A percentile compares a stretch with the other conserved stretches of the same genome.
These are phyloP conservation scores for Acanthacorydalis orientalis DNA, from an alignment of 2,888 invertebrate species.

Conservation along the genomic window DNA sequence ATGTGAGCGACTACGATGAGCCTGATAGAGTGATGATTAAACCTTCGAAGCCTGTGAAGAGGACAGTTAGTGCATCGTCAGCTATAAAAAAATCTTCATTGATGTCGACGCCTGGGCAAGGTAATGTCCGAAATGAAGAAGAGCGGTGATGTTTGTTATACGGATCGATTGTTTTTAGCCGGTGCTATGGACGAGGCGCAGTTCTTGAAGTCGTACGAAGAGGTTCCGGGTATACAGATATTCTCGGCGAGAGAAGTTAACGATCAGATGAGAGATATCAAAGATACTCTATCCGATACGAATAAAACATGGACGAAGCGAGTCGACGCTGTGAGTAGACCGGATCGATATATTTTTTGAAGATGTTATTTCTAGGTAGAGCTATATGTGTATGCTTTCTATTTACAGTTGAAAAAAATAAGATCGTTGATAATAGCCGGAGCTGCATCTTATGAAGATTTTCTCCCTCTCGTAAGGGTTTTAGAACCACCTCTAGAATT, in stretches of 20 bases:
- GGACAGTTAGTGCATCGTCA: conserved; percentile 11
- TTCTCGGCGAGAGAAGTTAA: conserved; percentile 73
- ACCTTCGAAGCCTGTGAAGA: conserved; percentile 26
- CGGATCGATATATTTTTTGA: no score
- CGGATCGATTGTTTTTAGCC: conserved; percentile 25
- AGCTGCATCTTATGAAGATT: conserved; percentile 51
- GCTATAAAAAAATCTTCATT: background rate
- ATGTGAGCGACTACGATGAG: conserved; percentile 21
- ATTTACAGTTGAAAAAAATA: conserved; percentile 61
- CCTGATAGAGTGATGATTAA: conserved; percentile 26
- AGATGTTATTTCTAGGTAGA: no score
- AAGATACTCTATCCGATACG: conserved; percentile 60
- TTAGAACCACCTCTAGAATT: conserved; percentile 67
- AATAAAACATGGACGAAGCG: conserved; percentile 88
- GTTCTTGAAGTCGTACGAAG: conserved; percentile 73
- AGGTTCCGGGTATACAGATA: conserved; percentile 63
- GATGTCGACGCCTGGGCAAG: background rate
- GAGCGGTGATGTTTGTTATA: background rate
- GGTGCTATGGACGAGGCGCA: conserved; percentile 82
- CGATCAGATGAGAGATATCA: conserved; percentile 59
- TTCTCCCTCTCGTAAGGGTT: conserved; percentile 57
- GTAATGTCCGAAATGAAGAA: background rate
- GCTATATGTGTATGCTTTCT: no score
- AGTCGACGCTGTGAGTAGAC: conserved; percentile 60
- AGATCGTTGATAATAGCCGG: conserved; percentile 71